Conservation (phyloP, 2,797 vertebrate species). For the Enteromius fasciolatus region DNA sequence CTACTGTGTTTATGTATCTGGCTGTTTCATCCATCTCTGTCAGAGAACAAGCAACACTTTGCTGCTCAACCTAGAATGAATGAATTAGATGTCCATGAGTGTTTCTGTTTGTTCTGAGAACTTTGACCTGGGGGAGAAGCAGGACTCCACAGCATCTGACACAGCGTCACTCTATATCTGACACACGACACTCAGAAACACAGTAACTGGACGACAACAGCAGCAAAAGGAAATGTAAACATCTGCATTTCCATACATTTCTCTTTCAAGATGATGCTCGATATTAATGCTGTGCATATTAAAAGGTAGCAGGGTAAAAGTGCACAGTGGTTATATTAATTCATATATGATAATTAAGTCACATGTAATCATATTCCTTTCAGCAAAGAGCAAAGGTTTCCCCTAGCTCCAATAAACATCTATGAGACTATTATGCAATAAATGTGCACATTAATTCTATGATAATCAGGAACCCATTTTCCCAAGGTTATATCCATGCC, state of each 20-base stretch:
- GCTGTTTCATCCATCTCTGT: neutral
- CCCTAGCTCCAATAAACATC: conserved; percentile 66
- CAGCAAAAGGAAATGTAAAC: conserved; percentile 52
- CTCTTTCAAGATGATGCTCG: conserved; percentile 20
- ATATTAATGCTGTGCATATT: neutral
- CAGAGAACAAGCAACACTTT: neutral
- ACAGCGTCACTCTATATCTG: neutral
- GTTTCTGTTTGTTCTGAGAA: conserved; percentile 44
- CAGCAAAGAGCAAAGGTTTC: conserved; percentile 62
- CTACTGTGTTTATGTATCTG: conserved; percentile 9
- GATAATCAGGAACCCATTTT: conserved; percentile 70
- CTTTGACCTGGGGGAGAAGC: conserved; percentile 42
- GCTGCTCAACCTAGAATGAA: conserved; percentile 36
- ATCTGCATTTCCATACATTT: conserved; percentile 26
- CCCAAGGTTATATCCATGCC: conserved; percentile 68
- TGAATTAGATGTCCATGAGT: conserved; percentile 55
- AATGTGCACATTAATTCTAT: conserved; percentile 73
- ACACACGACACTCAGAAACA: conserved; percentile 36
- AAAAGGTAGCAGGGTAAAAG: conserved; percentile 28
- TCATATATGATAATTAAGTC: conserved; percentile 65
- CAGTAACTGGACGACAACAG: conserved; percentile 49
- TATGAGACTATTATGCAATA: conserved; percentile 68
- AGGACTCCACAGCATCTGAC: neutral
- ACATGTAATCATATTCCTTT: conserved; percentile 64
- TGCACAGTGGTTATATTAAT: conserved; percentile 56